Evolutionary conservation across 2,797 vertebrate species (phyloP).

Genomic region (Jordanella pulchra): DNA sequence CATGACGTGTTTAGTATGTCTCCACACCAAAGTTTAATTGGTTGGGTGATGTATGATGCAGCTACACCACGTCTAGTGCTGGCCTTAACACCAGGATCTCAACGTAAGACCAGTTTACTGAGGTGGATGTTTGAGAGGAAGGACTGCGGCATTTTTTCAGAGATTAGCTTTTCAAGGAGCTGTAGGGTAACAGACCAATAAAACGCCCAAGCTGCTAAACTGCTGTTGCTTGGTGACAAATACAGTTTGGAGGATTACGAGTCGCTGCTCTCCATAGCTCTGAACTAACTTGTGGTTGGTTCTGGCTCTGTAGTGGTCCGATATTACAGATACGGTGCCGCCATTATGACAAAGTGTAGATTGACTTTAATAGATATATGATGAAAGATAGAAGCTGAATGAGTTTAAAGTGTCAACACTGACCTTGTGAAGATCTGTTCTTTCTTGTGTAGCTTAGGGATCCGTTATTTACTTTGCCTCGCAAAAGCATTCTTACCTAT

Average conservation of each 20-base stretch:
- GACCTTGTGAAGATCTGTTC: slow-evolving; percentile 10
- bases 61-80: neutral
- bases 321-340: neutral
- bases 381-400: neutral
- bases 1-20: too few relatives aligned
- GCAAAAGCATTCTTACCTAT: neutral
- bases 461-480: neutral
- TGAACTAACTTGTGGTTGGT: neutral
- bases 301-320: neutral
- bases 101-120: neutral
- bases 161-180: neutral
- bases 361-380: neutral
- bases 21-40: too few relatives aligned
- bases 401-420: neutral
- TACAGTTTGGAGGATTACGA: neutral
- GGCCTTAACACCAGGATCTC: neutral
- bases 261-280: neutral
- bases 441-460: neutral
- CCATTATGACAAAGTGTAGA: neutral
- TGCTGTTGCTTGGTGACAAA: neutral
- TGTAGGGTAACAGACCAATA: neutral
- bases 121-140: neutral
- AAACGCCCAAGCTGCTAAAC: neutral
- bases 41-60: too few relatives aligned
- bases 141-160: neutral